phyloP scores from a whole-genome alignment of 2,113 vertebrate genomes.

The Pampusana beccarii region DNA sequence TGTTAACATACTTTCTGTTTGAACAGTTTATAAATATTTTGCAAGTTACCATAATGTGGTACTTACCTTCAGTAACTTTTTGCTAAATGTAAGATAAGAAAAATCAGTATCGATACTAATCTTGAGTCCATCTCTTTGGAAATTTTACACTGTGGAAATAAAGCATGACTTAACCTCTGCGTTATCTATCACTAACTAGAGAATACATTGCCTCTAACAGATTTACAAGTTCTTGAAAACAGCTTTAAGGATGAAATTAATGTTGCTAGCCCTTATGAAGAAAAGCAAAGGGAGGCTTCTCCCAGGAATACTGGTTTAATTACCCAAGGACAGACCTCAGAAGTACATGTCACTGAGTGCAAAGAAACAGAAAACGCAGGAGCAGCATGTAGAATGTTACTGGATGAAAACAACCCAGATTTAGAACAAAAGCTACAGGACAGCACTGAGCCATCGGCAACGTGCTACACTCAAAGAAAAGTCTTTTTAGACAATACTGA shows the following conservation, averaged over 20 bases:
- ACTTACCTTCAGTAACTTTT: background rate
- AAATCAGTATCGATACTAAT: background rate
- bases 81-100: background rate
- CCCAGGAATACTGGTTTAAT: conserved; percentile 63
- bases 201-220: conserved; percentile 51
- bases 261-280: conserved; percentile 6
- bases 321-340: conserved; percentile 40
- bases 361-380: conserved; percentile 59
- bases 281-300: conserved; percentile 72
- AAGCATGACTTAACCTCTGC: background rate
- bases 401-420: conserved; percentile 26
- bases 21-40: background rate
- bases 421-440: conserved; percentile 30
- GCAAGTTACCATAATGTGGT: background rate
- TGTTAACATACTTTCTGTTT: background rate
- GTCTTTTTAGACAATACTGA: conserved; percentile 28
- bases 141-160: background rate
- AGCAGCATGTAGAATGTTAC: background rate
- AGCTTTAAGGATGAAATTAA: conserved; percentile 53
- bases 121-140: background rate
- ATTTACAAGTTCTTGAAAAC: conserved; percentile 57
- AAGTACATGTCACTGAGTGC: background rate
- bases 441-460: background rate
- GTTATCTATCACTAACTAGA: background rate
- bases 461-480: background rate